phyloP scores from a whole-genome alignment of 2,113 vertebrate species.

The Microcebus lehilahytsara region DNA sequence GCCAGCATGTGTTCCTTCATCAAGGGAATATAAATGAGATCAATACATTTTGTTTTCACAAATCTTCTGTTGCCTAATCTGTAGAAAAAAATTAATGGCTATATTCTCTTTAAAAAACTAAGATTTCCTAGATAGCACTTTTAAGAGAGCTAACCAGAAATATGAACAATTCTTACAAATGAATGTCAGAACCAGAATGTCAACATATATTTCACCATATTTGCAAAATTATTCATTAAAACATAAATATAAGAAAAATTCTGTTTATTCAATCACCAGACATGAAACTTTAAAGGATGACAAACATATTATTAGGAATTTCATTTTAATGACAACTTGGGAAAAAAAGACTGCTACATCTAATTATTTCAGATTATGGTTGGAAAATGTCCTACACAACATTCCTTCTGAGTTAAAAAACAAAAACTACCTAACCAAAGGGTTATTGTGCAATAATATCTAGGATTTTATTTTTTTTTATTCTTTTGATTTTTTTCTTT shows the following conservation, averaged over 20 bases:
- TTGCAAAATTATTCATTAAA: slow-evolving; percentile 44
- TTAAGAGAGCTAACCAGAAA: slow-evolving; percentile 72
- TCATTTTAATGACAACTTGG: slow-evolving; percentile 58
- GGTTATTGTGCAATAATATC: neutral
- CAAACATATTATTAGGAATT: slow-evolving; percentile 38
- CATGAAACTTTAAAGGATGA: slow-evolving; percentile 48
- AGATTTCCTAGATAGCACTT: slow-evolving; percentile 74
- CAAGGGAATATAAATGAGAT: slow-evolving; percentile 82
- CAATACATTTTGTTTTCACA: slow-evolving; percentile 78
- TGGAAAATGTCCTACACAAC: slow-evolving; percentile 27
- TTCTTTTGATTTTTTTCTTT: neutral
- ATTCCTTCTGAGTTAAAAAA: slow-evolving; percentile 14
- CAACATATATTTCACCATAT: slow-evolving; percentile 65
- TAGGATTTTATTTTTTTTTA: neutral
- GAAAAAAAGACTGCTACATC: slow-evolving; percentile 32
- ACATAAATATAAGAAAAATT: slow-evolving; percentile 55
- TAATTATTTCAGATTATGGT: slow-evolving; percentile 28
- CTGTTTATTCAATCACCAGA: slow-evolving; percentile 56
- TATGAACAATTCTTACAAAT: slow-evolving; percentile 65
- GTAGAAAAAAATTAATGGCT: slow-evolving; percentile 79
- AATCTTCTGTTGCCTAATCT: slow-evolving; percentile 80
- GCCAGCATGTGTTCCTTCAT: slow-evolving; percentile 81
- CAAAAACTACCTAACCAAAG: neutral
- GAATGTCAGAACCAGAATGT: slow-evolving; percentile 62
- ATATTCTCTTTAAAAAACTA: slow-evolving; percentile 75